These are phyloP conservation scores for Gallinago nigripennis DNA, from an alignment of 2,797 vertebrate species.

Conservation along the genomic window DNA sequence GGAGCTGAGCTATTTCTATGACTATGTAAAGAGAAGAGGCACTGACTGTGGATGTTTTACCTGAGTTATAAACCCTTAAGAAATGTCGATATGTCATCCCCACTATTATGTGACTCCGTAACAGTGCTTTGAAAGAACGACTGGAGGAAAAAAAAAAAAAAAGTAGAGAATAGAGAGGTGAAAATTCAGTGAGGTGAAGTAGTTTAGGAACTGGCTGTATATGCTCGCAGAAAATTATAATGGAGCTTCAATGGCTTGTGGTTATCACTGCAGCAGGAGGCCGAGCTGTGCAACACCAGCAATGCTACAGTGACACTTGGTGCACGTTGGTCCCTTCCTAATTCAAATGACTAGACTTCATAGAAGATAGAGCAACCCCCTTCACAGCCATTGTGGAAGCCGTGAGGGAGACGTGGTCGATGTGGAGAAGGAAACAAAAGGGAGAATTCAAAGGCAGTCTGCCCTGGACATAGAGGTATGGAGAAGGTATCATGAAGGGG, in stretches of 20 bases:
- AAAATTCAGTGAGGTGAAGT: background rate
- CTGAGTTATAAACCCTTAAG: background rate
- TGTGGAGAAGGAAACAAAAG: background rate
- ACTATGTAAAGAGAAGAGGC: background rate
- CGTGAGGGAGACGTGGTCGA: fast-evolving
- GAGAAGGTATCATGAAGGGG: background rate
- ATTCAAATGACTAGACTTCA: background rate
- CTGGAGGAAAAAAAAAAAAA: background rate
- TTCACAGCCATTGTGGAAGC: background rate
- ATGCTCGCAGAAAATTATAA: background rate
- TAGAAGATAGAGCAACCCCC: background rate
- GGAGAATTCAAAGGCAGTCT: background rate
- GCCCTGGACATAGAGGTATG: background rate
- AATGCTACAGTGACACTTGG: background rate
- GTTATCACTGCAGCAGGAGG: background rate
- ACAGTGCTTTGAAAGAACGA: background rate
- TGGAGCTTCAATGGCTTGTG: background rate
- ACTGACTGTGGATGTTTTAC: background rate
- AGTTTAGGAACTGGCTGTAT: background rate
- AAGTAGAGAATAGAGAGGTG: background rate
- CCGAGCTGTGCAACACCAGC: background rate
- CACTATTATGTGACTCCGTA: background rate
- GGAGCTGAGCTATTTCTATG: background rate
- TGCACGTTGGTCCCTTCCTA: background rate
- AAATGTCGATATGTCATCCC: background rate